Base-by-base conservation (phyloP, 1,140 invertebrate genomes). In the Lethocerus indicus region DNA sequence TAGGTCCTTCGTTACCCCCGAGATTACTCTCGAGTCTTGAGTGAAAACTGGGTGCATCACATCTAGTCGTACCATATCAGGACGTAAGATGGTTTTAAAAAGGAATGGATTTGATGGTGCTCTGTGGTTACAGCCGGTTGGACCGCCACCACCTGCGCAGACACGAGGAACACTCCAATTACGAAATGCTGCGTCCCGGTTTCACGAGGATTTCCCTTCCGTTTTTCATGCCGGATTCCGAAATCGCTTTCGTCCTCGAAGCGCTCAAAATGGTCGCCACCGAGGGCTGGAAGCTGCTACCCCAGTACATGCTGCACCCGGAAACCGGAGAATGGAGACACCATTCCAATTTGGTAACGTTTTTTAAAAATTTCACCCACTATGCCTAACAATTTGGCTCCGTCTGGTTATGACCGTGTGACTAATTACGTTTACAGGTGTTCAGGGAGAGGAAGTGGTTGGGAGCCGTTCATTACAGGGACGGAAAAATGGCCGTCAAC, bases 271-370 rank as follows among this genome's bases (percentile, higher is more conserved):
- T 90, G 75, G 81, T 92, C 0, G 86, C 87, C 0, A 80, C 83
- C 1, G 78, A 90, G 66, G 87, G 83, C 0, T 92, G 87, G 84
- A 87, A 87, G 59, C 71, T 93, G 26, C 62, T 95, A 37, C 88
- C 88, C 0, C 83, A 89, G 59, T 93, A 93, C 60, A 72, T 77
- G 6, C 71, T 88, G 12, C 87, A 91, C 63, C 74, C 81, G 3
- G 79, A 90, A 62, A 92, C 85, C 7, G 88, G 83, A 1, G 87
- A 91, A 67, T 94, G 87, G 86, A 73, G 81, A 50, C 87, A 92
- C 62, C 78, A 82, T 59, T 77, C 82, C 1, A 83, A 85, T 60
- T 72, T 78, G 35, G 75, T 70, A 52, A 51, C 46, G 54, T 18
- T 6, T 18, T 20, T 39, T 24, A n/a, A 35, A 35, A 35, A 35